Evolutionary conservation across 1,140 invertebrate species (phyloP).

Genomic region (Pseudobourletiella spinata): DNA sequence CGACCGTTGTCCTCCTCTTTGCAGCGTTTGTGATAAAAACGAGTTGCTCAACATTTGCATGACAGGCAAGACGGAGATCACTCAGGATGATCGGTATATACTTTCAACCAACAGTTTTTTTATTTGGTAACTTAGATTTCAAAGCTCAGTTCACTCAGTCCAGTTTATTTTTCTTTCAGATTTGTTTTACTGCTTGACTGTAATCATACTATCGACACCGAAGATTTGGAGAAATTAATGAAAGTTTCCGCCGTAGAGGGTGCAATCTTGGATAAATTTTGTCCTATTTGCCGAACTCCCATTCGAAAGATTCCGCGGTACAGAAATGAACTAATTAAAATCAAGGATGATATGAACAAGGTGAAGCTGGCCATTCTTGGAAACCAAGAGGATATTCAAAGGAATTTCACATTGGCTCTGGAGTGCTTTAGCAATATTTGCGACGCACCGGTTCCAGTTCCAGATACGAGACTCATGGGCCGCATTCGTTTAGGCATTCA

Average conservation of each 20-base stretch:
- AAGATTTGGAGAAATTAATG: slow-evolving; percentile 47
- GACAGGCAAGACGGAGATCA: not conserved
- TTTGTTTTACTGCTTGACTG: slow-evolving; percentile 56
- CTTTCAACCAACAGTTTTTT: not conserved
- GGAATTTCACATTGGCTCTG: too few species aligned
- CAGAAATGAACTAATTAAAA: too few species aligned
- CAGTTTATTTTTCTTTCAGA: slow-evolving; percentile 36
- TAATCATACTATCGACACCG: slow-evolving; percentile 50
- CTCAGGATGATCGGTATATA: not conserved
- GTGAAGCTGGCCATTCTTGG: too few species aligned
- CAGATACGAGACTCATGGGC: too few species aligned
- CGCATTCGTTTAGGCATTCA: too few species aligned
- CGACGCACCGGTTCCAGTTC: too few species aligned
- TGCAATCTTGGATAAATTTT: too few species aligned
- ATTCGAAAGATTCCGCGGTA: too few species aligned
- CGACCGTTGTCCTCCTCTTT: not conserved
- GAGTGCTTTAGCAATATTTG: too few species aligned
- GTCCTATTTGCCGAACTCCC: too few species aligned
- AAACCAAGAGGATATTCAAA: too few species aligned
- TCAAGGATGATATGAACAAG: too few species aligned
- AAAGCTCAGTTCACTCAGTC: not conserved
- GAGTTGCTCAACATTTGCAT: not conserved
- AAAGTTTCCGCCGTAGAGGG: slow-evolving; percentile 25
- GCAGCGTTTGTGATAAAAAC: not conserved
- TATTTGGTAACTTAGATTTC: not conserved